phyloP scores from a whole-genome alignment of 92 coral and sea anemone species.

The Nematostella vectensis region DNA sequence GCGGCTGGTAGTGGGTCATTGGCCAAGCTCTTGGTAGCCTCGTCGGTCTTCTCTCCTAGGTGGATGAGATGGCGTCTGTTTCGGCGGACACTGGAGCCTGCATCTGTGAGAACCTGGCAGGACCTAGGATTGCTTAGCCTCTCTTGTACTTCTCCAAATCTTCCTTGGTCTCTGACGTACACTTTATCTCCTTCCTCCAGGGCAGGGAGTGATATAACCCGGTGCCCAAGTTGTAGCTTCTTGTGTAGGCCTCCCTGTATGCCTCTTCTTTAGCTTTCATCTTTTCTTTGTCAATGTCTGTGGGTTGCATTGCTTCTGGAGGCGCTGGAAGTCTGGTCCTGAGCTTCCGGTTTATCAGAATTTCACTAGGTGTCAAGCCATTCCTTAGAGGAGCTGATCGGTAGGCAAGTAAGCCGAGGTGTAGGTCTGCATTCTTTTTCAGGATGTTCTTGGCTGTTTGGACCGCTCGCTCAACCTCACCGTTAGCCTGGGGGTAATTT shows the following conservation, averaged over 20 bases:
- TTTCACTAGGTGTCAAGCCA: conserved; percentile 8
- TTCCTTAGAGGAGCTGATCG: conserved; percentile 5
- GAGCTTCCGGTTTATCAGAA: conserved; percentile 7
- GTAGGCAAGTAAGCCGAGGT: conserved; percentile 14
- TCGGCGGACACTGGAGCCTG: too few species aligned
- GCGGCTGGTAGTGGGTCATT: too few species aligned
- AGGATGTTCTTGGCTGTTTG: conserved; percentile 8
- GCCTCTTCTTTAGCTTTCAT: conserved; percentile 1
- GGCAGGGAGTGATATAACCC: conserved; percentile 7
- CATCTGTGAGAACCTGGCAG: neutral
- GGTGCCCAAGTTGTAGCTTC: conserved; percentile 6
- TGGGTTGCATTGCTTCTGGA: neutral
- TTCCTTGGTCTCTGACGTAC: conserved; percentile 5
- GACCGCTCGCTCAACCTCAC: too few species aligned
- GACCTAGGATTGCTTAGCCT: neutral
- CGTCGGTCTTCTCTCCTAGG: too few species aligned
- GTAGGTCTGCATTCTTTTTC: conserved; percentile 6
- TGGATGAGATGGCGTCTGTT: too few species aligned
- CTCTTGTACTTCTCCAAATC: neutral
- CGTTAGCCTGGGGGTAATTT: too few species aligned
- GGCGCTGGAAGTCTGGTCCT: conserved; percentile 5
- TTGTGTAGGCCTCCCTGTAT: conserved; percentile 1
- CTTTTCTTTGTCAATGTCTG: too few species aligned
- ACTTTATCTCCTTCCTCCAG: conserved; percentile 8
- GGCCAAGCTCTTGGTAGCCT: too few species aligned